Percentiles rank a stretch among this genome's conserved stretches.
Evolutionary conservation across 2,888 invertebrate species (phyloP).

Genomic region (Drosophila sordidapex): DNA sequence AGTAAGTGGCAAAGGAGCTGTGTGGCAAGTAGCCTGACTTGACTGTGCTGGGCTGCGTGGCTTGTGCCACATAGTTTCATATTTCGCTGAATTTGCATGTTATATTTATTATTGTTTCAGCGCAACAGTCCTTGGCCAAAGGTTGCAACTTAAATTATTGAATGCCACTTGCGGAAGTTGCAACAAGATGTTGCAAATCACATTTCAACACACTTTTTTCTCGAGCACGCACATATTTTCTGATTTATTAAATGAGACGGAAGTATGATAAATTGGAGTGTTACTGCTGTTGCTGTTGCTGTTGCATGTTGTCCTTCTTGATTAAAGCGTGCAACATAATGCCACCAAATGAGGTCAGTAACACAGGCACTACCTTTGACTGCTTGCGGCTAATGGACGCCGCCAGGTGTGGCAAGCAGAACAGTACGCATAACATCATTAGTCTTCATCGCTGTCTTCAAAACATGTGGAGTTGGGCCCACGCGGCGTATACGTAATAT

Average conservation of each 20-base stretch:
- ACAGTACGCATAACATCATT: slow-evolving; percentile 65
- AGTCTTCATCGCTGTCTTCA: slow-evolving; percentile 70
- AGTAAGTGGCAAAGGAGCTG: slow-evolving; percentile 5
- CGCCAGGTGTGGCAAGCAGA: slow-evolving; percentile 52
- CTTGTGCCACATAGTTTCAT: slow-evolving; percentile 67
- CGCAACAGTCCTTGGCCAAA: slow-evolving; percentile 41
- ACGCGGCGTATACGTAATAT: slow-evolving; percentile 70
- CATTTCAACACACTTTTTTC: slow-evolving; percentile 47
- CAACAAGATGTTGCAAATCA: slow-evolving; percentile 54
- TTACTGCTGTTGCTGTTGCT: background rate
- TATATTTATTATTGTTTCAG: slow-evolving; percentile 64
- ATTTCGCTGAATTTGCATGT: slow-evolving; percentile 72
- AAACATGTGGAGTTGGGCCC: slow-evolving; percentile 36
- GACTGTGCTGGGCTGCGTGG: background rate
- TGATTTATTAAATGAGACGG: slow-evolving; percentile 15
- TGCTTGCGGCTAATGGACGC: slow-evolving; percentile 48
- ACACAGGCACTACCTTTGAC: slow-evolving; percentile 33
- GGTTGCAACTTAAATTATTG: slow-evolving; percentile 75
- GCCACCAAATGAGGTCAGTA: slow-evolving; percentile 56
- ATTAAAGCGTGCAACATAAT: slow-evolving; percentile 53
- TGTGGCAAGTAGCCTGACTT: slow-evolving; percentile 2
- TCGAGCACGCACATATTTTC: slow-evolving; percentile 26
- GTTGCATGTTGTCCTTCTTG: slow-evolving; percentile 15
- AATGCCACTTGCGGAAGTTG: slow-evolving; percentile 53
- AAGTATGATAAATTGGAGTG: slow-evolving; percentile 13